These are phyloP conservation scores for Micrasema longulum DNA, from an alignment of 1,140 invertebrate species.

Conservation along the genomic window DNA sequence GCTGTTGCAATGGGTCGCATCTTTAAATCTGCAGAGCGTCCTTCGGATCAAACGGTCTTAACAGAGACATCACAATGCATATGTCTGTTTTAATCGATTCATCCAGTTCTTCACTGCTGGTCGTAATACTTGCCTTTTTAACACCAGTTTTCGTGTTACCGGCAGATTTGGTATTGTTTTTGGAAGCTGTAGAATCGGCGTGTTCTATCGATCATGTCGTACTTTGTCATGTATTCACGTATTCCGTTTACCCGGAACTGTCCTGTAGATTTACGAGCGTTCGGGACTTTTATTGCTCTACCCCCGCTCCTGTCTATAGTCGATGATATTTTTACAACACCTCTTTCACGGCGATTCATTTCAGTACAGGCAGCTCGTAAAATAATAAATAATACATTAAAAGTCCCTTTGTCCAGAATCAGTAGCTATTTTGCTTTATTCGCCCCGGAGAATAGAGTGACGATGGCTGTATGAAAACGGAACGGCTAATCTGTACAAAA, in stretches of 20 bases:
- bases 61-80: too few relatives aligned
- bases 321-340: constrained; percentile 33
- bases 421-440: constrained; percentile 42
- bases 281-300: constrained; percentile 41
- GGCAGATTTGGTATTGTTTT: constrained; percentile 26
- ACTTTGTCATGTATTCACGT: constrained; percentile 3
- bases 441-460: constrained; percentile 43
- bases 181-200: neutral
- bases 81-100: neutral
- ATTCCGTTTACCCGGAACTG: constrained; percentile 45
- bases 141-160: constrained; percentile 3
- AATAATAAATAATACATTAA: constrained; percentile 55
- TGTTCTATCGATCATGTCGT: constrained; percentile 41
- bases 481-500: constrained; percentile 37
- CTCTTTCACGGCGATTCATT: constrained; percentile 36
- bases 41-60: constrained; percentile 3
- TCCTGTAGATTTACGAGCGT: constrained; percentile 43
- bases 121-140: too few relatives aligned
- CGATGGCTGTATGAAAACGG: constrained; percentile 34
- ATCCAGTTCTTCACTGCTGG: neutral
- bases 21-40: constrained; percentile 14
- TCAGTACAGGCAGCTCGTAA: constrained; percentile 39
- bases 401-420: constrained; percentile 42
- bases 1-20: constrained; percentile 11
- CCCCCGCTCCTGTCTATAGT: constrained; percentile 12